Base-by-base conservation (phyloP, 1,140 invertebrate species). In the Penaeus indicus region DNA sequence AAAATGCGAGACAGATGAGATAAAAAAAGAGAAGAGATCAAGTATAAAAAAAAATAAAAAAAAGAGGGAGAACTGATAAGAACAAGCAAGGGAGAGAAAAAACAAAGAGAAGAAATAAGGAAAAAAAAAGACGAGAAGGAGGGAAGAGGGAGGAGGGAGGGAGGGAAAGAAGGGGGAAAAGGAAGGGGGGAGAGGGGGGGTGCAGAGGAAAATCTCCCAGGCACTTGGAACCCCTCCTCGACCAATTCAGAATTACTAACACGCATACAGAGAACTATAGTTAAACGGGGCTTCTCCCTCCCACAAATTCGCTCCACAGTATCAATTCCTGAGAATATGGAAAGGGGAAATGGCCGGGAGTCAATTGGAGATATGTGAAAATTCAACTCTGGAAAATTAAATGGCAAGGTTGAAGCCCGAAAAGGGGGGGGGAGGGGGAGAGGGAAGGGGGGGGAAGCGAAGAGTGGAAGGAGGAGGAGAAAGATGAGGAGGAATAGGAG, bases 341-440 rank as follows among this genome's bases (percentile, higher is more conserved):
- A 77, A 80, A 72, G 62, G 75, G 77, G 62, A 77, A 62, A n/a
- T 27, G 77, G 85, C 64, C 64, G 85, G 79, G 79, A 86, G 75
- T 86, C 85, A 86, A 86, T 86, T 79, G 85, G 79, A 86, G 79
- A 86, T 80, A 86, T 86, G 27, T 86, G 85, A 86, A 86, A 86
- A 86, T 86, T 86, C 85, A 38, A 86, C 85, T 78, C 75, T 80
- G 85, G 85, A 86, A 86, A 86, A 86, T 86, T 86, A 86, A 86
- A 86, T 86, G 85, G 85, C 75, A 32, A 80, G 77, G 75, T 80
- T 32, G 85, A 86, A 80, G 85, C 60, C 69, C 67, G n/a, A 61
- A 38, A 79, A 69, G 75, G 84, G 42, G 84, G 60, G 77, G 72
- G 22, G 42, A 32, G 38, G 32, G 19, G 32, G 64, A 62, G 27